A percentile compares a stretch with the other conserved stretches of the same genome.
phyloP scores from a whole-genome alignment of 2,888 invertebrate species.

The Timandra comae region DNA sequence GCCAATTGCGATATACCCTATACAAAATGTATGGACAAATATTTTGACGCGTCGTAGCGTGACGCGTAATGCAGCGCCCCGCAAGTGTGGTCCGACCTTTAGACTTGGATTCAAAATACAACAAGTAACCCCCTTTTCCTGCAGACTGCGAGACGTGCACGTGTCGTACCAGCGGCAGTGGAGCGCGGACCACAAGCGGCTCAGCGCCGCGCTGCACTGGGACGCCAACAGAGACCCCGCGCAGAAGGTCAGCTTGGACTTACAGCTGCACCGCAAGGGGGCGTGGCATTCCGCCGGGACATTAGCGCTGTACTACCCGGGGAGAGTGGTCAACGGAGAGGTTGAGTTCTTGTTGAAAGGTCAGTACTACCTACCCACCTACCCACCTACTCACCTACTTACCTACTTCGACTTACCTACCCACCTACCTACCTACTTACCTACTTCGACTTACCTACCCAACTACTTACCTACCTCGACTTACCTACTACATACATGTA shows the following conservation, averaged over 20 bases:
- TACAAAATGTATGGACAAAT: too few species aligned
- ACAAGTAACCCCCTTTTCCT: too few species aligned
- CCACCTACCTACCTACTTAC: too few species aligned
- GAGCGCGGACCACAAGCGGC: conserved; percentile 77
- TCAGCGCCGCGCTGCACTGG: conserved; percentile 87
- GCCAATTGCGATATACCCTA: too few species aligned
- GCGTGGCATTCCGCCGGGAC: conserved; percentile 79
- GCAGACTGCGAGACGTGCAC: conserved; percentile 84
- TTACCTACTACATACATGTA: neutral
- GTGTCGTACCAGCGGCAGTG: conserved; percentile 80
- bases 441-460: too few species aligned
- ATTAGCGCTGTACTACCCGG: conserved; percentile 84
- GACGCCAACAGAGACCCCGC: conserved; percentile 90
- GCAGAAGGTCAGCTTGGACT: conserved; percentile 79
- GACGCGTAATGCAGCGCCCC: too few species aligned
- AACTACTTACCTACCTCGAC: too few species aligned
- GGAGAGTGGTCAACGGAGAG: conserved; percentile 82
- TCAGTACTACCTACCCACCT: conserved; percentile 30
- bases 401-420: too few species aligned
- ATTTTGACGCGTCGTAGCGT: too few species aligned
- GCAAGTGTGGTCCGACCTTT: too few species aligned
- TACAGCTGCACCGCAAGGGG: conserved; percentile 78
- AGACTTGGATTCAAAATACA: too few species aligned
- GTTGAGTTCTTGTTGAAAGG: conserved; percentile 78
- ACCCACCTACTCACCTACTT: too few species aligned